These are phyloP conservation scores for Mystacornis crossleyi DNA, from an alignment of 2,113 vertebrate species.

Conservation along the genomic window DNA sequence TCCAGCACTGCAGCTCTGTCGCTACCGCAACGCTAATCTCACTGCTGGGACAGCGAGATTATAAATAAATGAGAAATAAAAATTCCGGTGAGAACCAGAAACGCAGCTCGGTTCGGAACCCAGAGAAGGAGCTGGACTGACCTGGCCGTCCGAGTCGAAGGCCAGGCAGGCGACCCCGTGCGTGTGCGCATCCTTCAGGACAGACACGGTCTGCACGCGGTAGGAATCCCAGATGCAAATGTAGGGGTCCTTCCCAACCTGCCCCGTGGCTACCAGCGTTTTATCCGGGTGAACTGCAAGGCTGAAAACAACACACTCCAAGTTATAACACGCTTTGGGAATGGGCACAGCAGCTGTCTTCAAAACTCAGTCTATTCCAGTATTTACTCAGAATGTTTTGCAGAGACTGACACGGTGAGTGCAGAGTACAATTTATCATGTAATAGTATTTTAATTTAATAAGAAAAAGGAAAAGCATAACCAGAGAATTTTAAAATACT, in stretches of 20 bases:
- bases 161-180: slow-evolving; percentile 94
- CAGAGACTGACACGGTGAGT: not conserved
- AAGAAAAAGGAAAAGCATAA: not conserved
- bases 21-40: too few relatives aligned
- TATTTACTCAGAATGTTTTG: not conserved
- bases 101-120: not conserved
- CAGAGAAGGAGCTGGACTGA: slow-evolving; percentile 61
- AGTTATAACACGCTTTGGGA: not conserved
- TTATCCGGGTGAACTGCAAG: slow-evolving; percentile 94
- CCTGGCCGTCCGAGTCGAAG: slow-evolving; percentile 95
- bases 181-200: slow-evolving; percentile 93
- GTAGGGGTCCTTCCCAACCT: slow-evolving; percentile 95
- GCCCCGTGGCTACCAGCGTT: slow-evolving; percentile 92
- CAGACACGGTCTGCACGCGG: slow-evolving; percentile 87
- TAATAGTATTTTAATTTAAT: not conserved
- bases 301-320: slow-evolving; percentile 74
- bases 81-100: not conserved
- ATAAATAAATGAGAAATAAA: too few relatives aligned
- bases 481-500: not conserved
- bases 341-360: not conserved
- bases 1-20: not conserved
- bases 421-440: not conserved
- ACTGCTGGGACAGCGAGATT: too few relatives aligned
- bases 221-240: slow-evolving; percentile 96
- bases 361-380: not conserved